These are phyloP conservation scores for Aphelinus atriplicis DNA, from an alignment of 1,140 invertebrate genomes.

Conservation along the genomic window DNA sequence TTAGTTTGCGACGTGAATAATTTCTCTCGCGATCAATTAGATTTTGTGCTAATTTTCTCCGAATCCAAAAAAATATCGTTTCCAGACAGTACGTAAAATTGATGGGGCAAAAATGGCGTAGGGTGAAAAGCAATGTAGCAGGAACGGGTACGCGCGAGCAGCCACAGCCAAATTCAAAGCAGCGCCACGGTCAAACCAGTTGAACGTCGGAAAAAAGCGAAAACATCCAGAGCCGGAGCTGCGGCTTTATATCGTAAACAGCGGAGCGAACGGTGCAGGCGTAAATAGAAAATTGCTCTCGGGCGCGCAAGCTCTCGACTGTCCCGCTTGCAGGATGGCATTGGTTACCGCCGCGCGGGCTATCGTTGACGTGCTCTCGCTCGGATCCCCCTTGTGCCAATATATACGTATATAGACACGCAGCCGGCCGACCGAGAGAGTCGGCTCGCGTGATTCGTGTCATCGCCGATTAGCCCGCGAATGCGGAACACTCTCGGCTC, in stretches of 20 bases:
- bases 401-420: conserved; percentile 20
- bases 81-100: no score
- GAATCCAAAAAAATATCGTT: no score
- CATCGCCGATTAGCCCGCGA: conserved; percentile 52
- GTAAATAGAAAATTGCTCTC: conserved; percentile 31
- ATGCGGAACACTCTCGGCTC: conserved; percentile 49
- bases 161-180: no score
- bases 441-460: conserved; percentile 50
- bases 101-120: no score
- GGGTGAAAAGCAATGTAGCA: no score
- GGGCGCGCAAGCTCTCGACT: neutral
- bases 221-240: no score
- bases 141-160: no score
- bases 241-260: neutral
- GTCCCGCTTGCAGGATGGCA: conserved; percentile 50
- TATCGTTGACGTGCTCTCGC: conserved; percentile 34
- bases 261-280: neutral
- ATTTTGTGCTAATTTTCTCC: no score
- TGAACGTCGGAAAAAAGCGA: no score
- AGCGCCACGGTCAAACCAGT: no score
- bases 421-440: neutral
- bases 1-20: no score
- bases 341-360: conserved; percentile 51
- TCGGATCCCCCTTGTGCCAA: conserved; percentile 36
- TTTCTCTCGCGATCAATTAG: no score